Percentiles rank a stretch among this genome's conserved stretches.
These are phyloP conservation scores for Eurytoma adleriae DNA, from an alignment of 2,888 invertebrate species.

Conservation along the genomic window DNA sequence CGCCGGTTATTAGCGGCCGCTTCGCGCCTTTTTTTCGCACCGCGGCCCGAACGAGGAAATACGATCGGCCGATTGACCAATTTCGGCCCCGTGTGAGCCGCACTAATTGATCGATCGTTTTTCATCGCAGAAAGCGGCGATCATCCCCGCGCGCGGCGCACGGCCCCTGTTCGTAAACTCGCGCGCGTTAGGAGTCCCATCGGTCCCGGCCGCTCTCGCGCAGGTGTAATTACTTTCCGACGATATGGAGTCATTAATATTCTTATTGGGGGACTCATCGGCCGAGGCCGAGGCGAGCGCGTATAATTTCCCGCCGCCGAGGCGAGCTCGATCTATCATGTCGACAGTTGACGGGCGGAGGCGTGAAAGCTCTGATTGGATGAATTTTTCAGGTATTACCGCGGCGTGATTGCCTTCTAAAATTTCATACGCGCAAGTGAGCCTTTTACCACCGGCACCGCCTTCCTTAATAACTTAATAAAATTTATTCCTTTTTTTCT, in stretches of 20 bases:
- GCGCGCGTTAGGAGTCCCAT: slow-evolving; percentile 45
- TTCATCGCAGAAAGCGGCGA: slow-evolving; percentile 61
- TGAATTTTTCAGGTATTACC: slow-evolving; percentile 55
- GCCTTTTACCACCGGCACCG: not conserved
- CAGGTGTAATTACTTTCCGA: slow-evolving; percentile 64
- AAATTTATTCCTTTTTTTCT: slow-evolving; percentile 35
- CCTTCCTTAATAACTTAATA: slow-evolving; percentile 47
- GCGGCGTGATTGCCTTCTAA: slow-evolving; percentile 46
- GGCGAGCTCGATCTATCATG: slow-evolving; percentile 58
- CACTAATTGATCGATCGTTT: slow-evolving; percentile 67
- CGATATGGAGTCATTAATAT: slow-evolving; percentile 67
- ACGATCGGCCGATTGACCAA: slow-evolving; percentile 50
- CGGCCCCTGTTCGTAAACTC: slow-evolving; percentile 65
- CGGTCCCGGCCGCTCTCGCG: not conserved
- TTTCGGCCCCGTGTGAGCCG: slow-evolving; percentile 12
- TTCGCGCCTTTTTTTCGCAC: slow-evolving; percentile 3
- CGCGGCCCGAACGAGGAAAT: not conserved
- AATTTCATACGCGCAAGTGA: slow-evolving; percentile 39
- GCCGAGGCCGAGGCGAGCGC: not conserved
- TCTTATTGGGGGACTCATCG: slow-evolving; percentile 57
- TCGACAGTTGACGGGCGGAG: slow-evolving; percentile 50
- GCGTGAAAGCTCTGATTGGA: slow-evolving; percentile 58
- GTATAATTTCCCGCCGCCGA: slow-evolving; percentile 44
- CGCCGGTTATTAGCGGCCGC: slow-evolving; percentile 46
- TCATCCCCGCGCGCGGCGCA: slow-evolving; percentile 43